Evolutionary conservation across 2,113 vertebrate genomes (phyloP), one percentile per base, ranked within the genome.

Genomic region (Lasiurus cinereus): DNA sequence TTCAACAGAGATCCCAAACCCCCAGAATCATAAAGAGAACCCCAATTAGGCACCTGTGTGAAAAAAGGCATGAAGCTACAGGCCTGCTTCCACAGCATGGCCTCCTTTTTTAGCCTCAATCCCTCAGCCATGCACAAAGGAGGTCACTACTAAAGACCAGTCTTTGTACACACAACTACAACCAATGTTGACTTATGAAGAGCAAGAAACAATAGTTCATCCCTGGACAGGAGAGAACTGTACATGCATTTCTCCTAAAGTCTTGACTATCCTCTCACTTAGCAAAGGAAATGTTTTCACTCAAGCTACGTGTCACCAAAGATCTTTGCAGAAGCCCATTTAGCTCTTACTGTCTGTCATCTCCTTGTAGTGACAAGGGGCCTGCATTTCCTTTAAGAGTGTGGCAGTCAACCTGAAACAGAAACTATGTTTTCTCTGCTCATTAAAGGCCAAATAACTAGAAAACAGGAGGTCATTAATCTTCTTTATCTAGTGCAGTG

Each of bases 401-500:
- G 3, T 6, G 48, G 64, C 64, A 78, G 64, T 14, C 62, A 70
- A 74, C 67, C 88, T 79, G 73, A 80, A 88, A 78, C 48, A 85
- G 43, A 87, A 93, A n/a, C 19, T 24, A 1, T 15, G 43, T 66
- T 84, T 84, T 56, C 59, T 78, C 73, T 72, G 79, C 16, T 78
- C 64, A 90, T 43, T 72, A 24, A 91, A 88, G 69, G 56, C 18
- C 87, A 87, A 83, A 39, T 74, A 46, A 64, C 84, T 94, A 39
- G 48, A 95, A 85, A 93, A 56, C 33, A 78, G 36, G 54, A 93
- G 54, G 43, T 39, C 48, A 86, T 79, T 66, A 48, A 79, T 90
- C 90, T 87, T 54, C 67, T 33, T 56, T 46, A 36, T 31, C 91
- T 13, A 48, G 36, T 56, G 16, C 3, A 1, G 39, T 39, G 39